Conservation (phyloP, 1,140 invertebrate species). For the Triops cancriformis region DNA sequence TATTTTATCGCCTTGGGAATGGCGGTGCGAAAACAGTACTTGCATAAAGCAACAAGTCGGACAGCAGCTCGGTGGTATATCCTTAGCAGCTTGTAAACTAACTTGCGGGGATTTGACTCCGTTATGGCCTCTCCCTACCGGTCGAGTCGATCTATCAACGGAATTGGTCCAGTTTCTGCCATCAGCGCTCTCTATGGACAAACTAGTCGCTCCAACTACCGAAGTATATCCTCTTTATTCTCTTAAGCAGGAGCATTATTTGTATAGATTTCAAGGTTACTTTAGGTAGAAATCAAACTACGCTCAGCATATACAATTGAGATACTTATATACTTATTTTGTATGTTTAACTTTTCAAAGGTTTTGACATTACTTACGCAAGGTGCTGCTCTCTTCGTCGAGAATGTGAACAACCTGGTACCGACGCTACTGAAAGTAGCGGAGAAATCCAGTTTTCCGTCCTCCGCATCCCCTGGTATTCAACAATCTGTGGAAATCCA, state of each 20-base stretch:
- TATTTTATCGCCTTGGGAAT: slow-evolving; percentile 21
- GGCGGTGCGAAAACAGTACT: slow-evolving; percentile 16
- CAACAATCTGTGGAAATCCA: not conserved
- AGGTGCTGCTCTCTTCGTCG: not conserved
- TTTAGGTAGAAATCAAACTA: too few relatives aligned
- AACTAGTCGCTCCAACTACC: slow-evolving; percentile 10
- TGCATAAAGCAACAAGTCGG: slow-evolving; percentile 20
- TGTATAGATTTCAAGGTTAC: too few relatives aligned
- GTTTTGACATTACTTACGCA: not conserved
- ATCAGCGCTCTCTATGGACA: not conserved
- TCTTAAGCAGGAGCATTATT: too few relatives aligned
- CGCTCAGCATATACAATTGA: too few relatives aligned
- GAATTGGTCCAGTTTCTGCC: slow-evolving; percentile 16
- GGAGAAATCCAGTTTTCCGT: not conserved
- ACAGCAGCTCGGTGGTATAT: not conserved
- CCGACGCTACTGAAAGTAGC: not conserved
- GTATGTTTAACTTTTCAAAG: not conserved
- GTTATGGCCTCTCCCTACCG: slow-evolving; percentile 23
- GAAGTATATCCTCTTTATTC: not conserved
- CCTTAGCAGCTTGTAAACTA: slow-evolving; percentile 20
- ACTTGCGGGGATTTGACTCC: slow-evolving; percentile 10
- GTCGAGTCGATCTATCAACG: not conserved
- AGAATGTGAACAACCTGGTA: not conserved
- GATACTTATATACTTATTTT: too few relatives aligned
- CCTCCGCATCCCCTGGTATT: not conserved